These are phyloP conservation scores for Tipula unca DNA, from an alignment of 2,888 invertebrate genomes.

Conservation along the genomic window DNA sequence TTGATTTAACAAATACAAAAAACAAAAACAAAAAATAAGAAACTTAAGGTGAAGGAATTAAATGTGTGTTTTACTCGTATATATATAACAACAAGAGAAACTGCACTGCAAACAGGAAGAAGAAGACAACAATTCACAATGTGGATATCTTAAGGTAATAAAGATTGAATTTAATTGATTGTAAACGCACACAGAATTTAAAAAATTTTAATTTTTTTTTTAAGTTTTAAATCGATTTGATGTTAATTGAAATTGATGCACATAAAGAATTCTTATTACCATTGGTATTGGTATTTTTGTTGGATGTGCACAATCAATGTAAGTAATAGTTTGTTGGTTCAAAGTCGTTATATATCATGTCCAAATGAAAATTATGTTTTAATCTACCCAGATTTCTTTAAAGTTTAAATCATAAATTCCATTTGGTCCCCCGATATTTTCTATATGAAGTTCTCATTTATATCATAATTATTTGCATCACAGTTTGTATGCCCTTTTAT, in stretches of 20 bases:
- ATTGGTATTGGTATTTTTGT: background rate
- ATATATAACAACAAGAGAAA: background rate
- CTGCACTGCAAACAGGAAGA: background rate
- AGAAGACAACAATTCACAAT: background rate
- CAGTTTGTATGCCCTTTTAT: no score
- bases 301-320: background rate
- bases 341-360: background rate
- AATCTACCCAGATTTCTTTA: no score
- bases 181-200: background rate
- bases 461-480: no score
- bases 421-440: no score
- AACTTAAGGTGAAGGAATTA: background rate
- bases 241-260: background rate
- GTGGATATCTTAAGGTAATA: conserved; percentile 14
- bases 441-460: no score
- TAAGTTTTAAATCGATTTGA: background rate
- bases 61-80: background rate
- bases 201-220: background rate
- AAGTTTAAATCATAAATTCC: no score
- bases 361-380: background rate
- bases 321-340: background rate
- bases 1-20: background rate
- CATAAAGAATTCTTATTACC: background rate
- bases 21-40: background rate
- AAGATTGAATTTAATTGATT: conserved; percentile 8